Base-by-base conservation (phyloP, 2,888 invertebrate species). In the Luffia ferchaultella region DNA sequence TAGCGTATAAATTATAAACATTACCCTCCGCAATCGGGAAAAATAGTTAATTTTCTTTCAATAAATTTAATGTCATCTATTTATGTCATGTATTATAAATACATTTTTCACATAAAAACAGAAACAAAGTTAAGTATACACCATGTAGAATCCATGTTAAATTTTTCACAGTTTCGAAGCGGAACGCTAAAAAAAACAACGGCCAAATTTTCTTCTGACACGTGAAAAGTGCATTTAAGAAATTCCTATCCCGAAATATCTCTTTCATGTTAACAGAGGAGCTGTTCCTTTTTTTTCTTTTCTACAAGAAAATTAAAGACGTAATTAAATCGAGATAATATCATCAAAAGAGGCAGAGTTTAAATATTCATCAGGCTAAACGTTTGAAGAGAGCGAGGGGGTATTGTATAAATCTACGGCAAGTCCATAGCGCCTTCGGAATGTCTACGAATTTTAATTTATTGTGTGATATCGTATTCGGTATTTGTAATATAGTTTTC, bases 301-400 rank as follows among this genome's bases (percentile, higher is more conserved):
- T 30, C 30, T 7, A 12, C 30, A 12, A 30, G 30, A 30, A 50
- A 50, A 45, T 50, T 40, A 50, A 50, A 46, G 47, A 43, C 20
- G 47, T 51, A 51, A 51, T 51, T 51, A 51, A 51, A 51, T 51
- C 44, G 20, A 40, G 51, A 51, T 51, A 48, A 51, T 44, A 48
- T 48, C 51, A 47, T 51, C 51, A 51, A 51, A 46, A 47, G 43
- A 3, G 30, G 30, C 30, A 12, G 30, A 30, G 30, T 30, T 30
- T 50, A 46, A 46, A 50, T 50, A 50, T 50, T 50, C 41, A 50
- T 20, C 46, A 50, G 41, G 46, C 40, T 16, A 44, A 49, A 49
- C 43, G 48, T 42, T 48, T 46, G 20, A 30, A 20, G 46, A 30
- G n/a, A 3, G 30, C 3, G 30, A 30, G 12, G 30, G n/a, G 30